Conservation (phyloP, 2,797 vertebrate genomes). For the Chloroceryle inda region DNA sequence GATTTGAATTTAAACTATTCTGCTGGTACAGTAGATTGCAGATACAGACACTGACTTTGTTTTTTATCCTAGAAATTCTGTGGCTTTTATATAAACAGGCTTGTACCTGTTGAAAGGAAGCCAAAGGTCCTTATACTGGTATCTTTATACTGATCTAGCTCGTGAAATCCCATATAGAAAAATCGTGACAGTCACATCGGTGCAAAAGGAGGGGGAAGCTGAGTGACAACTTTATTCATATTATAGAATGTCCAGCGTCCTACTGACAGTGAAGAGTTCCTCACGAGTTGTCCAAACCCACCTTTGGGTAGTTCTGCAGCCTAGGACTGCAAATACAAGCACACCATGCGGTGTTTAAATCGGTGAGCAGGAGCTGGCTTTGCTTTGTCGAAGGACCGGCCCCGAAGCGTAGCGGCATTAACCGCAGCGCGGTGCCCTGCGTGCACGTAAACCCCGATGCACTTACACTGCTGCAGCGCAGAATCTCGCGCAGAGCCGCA, state of each 20-base stretch:
- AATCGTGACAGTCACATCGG: not conserved
- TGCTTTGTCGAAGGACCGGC: not conserved
- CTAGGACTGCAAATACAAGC: not conserved
- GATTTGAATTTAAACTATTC: not conserved
- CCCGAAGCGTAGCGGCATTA: not conserved
- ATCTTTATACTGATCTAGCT: not conserved
- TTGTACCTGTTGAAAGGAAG: not conserved
- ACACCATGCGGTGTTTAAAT: not conserved
- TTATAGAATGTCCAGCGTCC: not conserved
- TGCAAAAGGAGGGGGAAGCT: not conserved
- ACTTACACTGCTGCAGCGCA: slow-evolving; percentile 77
- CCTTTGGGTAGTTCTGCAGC: not conserved
- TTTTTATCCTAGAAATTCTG: not conserved
- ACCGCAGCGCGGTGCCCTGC: slow-evolving; percentile 71
- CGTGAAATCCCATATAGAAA: not conserved
- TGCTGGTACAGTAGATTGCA: not conserved
- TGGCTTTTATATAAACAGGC: not conserved
- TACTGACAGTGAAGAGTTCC: not conserved
- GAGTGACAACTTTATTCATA: not conserved
- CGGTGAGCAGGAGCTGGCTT: not conserved
- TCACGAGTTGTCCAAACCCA: not conserved
- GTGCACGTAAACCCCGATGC: slow-evolving; percentile 77
- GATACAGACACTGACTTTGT: not conserved
- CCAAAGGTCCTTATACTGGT: not conserved
- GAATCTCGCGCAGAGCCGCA: slow-evolving; percentile 83